These are phyloP conservation scores for Phortica variegata DNA, from an alignment of 1,140 invertebrate species.

Conservation along the genomic window DNA sequence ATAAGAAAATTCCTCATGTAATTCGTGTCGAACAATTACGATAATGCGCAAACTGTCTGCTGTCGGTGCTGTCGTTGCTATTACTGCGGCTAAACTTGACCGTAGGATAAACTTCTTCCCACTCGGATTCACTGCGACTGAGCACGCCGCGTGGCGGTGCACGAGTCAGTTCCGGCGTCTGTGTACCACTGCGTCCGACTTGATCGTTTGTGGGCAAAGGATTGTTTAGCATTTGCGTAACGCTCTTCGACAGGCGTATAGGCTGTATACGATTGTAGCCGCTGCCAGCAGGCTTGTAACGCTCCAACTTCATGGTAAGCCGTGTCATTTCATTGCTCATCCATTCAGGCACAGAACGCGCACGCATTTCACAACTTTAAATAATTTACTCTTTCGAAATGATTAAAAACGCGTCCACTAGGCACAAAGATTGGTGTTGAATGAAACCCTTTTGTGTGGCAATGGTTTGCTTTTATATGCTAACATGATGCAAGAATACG, in stretches of 20 bases:
- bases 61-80: conserved; percentile 28
- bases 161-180: not conserved
- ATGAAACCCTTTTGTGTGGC: too few species aligned
- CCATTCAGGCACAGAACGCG: conserved; percentile 36
- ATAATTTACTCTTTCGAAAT: conserved; percentile 11
- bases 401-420: conserved; percentile 21
- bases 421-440: too few species aligned
- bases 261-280: conserved; percentile 53
- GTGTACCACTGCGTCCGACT: conserved; percentile 1
- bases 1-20: conserved; percentile 28
- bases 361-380: conserved; percentile 27
- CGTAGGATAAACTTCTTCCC: conserved; percentile 50
- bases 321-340: conserved; percentile 48
- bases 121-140: conserved; percentile 40
- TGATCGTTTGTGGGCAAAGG: conserved; percentile 30
- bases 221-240: conserved; percentile 52
- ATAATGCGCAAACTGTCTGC: conserved; percentile 39
- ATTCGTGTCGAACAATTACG: conserved; percentile 50
- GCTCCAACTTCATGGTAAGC: conserved; percentile 37
- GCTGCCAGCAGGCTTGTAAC: conserved; percentile 41
- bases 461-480: conserved; percentile 41
- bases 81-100: conserved; percentile 31
- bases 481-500: conserved; percentile 6
- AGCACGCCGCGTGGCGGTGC: conserved; percentile 38
- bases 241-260: conserved; percentile 47